Evolutionary conservation across 1,140 invertebrate genomes (phyloP).

Genomic region (Prorops nasuta): DNA sequence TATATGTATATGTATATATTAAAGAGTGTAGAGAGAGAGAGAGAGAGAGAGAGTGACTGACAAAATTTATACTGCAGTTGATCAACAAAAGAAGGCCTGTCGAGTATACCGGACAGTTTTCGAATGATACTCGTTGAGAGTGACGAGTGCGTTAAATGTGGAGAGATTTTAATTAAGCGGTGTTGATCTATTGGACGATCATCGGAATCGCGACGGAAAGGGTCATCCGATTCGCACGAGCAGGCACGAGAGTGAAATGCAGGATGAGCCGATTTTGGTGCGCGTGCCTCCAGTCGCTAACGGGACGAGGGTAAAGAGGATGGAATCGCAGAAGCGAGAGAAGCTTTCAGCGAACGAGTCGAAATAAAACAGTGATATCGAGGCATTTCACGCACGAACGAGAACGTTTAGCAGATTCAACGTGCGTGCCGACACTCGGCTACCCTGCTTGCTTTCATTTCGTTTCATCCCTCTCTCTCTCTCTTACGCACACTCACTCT

Average conservation of each 20-base stretch:
- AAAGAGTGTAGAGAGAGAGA: too few relatives aligned
- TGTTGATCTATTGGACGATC: slow-evolving; percentile 26
- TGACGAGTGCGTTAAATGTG: too few relatives aligned
- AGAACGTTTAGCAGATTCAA: slow-evolving; percentile 57
- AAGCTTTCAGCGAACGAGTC: slow-evolving; percentile 35
- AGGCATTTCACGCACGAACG: slow-evolving; percentile 58
- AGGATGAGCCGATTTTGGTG: too few relatives aligned
- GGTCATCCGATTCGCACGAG: slow-evolving; percentile 32
- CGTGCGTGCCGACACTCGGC: slow-evolving; percentile 32
- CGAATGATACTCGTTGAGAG: too few relatives aligned
- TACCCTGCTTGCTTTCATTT: slow-evolving; percentile 15
- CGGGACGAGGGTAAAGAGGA: slow-evolving; percentile 32
- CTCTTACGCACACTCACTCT: slow-evolving; percentile 9
- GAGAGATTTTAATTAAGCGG: too few relatives aligned
- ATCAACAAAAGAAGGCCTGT: too few relatives aligned
- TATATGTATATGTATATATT: too few relatives aligned
- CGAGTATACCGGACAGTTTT: too few relatives aligned
- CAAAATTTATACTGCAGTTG: too few relatives aligned
- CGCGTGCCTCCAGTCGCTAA: slow-evolving; percentile 6
- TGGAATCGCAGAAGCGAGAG: slow-evolving; percentile 35
- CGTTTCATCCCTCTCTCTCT: slow-evolving; percentile 12
- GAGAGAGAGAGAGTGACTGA: too few relatives aligned
- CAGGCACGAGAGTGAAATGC: slow-evolving; percentile 20
- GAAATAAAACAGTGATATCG: slow-evolving; percentile 58
- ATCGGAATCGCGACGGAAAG: slow-evolving; percentile 26